Evolutionary conservation across 2,888 invertebrate genomes (phyloP).

Genomic region (Agonopterix alstromeriana): DNA sequence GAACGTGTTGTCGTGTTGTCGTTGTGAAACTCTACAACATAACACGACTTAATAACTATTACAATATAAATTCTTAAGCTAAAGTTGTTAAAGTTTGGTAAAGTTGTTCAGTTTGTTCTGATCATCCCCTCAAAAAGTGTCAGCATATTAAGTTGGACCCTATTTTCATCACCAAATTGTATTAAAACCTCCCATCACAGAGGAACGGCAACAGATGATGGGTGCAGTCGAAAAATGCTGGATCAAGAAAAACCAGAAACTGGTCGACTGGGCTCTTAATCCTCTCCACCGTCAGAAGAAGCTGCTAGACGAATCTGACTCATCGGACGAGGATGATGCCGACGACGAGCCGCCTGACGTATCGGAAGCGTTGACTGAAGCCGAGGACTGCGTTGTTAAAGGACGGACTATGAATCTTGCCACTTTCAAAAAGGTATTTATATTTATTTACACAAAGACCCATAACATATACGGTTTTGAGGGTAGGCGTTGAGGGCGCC

Average conservation of each 20-base stretch:
- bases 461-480: too few relatives aligned
- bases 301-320: constrained; percentile 33
- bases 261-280: constrained; percentile 38
- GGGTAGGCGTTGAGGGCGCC: too few relatives aligned
- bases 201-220: constrained; percentile 84
- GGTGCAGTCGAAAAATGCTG: constrained; percentile 85
- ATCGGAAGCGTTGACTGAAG: constrained; percentile 61
- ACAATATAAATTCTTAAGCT: too few relatives aligned
- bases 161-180: too few relatives aligned
- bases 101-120: too few relatives aligned
- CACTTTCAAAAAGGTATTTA: constrained; percentile 41
- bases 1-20: too few relatives aligned
- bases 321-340: constrained; percentile 56
- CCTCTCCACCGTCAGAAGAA: constrained; percentile 40
- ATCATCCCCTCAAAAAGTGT: too few relatives aligned
- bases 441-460: too few relatives aligned
- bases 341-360: constrained; percentile 43
- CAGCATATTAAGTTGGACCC: too few relatives aligned
- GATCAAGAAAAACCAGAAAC: constrained; percentile 77
- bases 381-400: constrained; percentile 84
- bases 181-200: constrained; percentile 39
- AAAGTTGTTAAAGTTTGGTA: too few relatives aligned
- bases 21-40: too few relatives aligned
- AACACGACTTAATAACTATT: too few relatives aligned
- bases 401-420: constrained; percentile 35